phyloP scores from a whole-genome alignment of 2,113 vertebrate species.

The Vireo altiloquus region DNA sequence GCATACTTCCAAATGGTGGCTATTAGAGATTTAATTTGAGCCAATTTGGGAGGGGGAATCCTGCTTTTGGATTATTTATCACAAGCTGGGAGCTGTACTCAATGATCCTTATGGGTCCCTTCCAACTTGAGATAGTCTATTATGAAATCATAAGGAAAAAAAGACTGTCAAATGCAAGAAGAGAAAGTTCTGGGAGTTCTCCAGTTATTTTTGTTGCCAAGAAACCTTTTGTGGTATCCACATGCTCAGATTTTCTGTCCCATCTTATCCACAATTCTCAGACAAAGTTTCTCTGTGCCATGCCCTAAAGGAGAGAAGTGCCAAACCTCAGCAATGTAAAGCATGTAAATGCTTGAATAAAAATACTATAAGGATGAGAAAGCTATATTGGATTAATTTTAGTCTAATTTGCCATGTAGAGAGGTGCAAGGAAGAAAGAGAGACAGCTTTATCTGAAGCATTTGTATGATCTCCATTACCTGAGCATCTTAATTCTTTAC shows the following conservation, averaged over 20 bases:
- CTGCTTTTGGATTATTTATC: background rate
- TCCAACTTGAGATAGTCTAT: background rate
- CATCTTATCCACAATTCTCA: constrained; percentile 37
- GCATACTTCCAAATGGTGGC: background rate
- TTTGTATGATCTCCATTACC: background rate
- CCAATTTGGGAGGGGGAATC: background rate
- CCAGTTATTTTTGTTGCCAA: background rate
- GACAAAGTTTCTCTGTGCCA: constrained; percentile 1
- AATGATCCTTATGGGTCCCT: background rate
- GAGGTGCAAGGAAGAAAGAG: background rate
- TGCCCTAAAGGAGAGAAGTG: constrained; percentile 33
- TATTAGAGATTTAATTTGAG: background rate
- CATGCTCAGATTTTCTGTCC: constrained; percentile 25
- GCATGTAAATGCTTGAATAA: constrained; percentile 46
- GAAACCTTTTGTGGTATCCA: constrained; percentile 14
- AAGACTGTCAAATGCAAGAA: constrained; percentile 15
- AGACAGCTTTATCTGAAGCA: background rate
- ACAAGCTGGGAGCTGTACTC: background rate
- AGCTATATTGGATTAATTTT: constrained; percentile 38
- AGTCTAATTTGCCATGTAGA: constrained; percentile 8
- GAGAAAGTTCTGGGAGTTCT: background rate
- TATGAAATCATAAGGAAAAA: background rate
- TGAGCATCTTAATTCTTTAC: background rate
- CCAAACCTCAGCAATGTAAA: constrained; percentile 37
- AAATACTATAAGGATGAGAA: background rate